Evolutionary conservation across 1,140 invertebrate species (phyloP), one percentile per base, ranked within the genome.

Genomic region (Drosophila sechellia): DNA sequence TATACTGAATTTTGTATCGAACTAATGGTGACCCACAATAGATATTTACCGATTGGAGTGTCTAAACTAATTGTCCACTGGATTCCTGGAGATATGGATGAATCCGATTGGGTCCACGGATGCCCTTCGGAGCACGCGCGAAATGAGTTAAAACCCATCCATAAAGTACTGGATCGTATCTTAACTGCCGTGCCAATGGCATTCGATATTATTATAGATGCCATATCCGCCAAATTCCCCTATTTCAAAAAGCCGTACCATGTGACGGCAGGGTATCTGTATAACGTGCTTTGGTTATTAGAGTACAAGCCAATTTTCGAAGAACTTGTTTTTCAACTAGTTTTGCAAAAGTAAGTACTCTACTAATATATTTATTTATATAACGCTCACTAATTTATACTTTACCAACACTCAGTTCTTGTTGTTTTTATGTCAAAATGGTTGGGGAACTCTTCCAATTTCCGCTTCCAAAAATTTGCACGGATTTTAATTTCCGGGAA

Each of bases 1-100:
- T 96, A 94, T 79, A 93, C 94, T 73, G 93, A 93, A 50, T 95
- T 96, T 83, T 76, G 95, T 17, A 90, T 94, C 53, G 94, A 95
- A 92, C 91, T 96, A 58, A 92, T 95, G 61, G 94, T 94, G 58
- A 93, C 94, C 15, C 95, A 95, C 57, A 94, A 93, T 73, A 93
- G 94, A 81, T 94, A 95, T 90, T 93, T 93, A 49, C 94, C 94
- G 74, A 92, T 93, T 71, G 93, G 94, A 5, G 93, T 95, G 58
- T 93, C 93, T 56, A 94, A 93, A 73, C 92, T 95, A 49, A 92
- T 95, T 37, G 60, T 87, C 39, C 83, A 93, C 43, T 95, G 95
- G 92, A 93, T 93, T 78, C 92, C 93, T 71, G 61, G 17, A 17
- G 74, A 90, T 55, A 60, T 56, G 27, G 79, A 84, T n/a, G 49